Conservation (phyloP, 2,113 vertebrate genomes). For the Colistium nudipinnis region DNA sequence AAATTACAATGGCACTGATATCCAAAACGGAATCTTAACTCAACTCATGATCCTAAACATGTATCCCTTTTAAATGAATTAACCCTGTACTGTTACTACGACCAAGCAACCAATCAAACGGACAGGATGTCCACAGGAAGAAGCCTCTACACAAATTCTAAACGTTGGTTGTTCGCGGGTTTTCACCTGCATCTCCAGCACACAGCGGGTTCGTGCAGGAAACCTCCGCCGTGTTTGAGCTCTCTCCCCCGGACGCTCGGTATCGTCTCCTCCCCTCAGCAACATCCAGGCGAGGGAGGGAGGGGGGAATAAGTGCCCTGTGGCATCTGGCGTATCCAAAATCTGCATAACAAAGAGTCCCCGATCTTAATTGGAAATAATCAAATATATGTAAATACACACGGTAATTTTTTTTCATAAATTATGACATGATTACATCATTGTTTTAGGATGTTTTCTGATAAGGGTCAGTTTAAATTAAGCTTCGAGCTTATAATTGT, state of each 20-base stretch:
- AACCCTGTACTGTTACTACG: background rate
- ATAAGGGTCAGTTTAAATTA: background rate
- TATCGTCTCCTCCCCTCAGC: constrained; percentile 44
- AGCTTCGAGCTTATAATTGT: background rate
- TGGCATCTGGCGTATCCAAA: constrained; percentile 57
- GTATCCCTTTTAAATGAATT: background rate
- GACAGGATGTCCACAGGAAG: background rate
- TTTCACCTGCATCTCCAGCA: constrained; percentile 3
- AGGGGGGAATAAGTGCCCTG: constrained; percentile 34
- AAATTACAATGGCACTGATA: background rate
- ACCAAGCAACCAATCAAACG: background rate
- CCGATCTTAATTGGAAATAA: constrained; percentile 42
- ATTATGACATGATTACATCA: constrained; percentile 25
- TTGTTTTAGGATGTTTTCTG: constrained; percentile 10
- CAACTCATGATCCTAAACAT: background rate
- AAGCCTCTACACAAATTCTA: background rate
- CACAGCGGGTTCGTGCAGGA: constrained; percentile 23
- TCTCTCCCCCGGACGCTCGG: constrained; percentile 49
- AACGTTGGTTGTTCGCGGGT: background rate
- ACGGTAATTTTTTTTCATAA: constrained; percentile 17
- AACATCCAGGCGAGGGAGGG: constrained; percentile 41
- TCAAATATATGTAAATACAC: constrained; percentile 16
- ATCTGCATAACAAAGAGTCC: constrained; percentile 56
- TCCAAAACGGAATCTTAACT: background rate
- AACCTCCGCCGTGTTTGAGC: constrained; percentile 38